Conservation (phyloP, 1,140 invertebrate genomes). For the Bemisia tabaci region DNA sequence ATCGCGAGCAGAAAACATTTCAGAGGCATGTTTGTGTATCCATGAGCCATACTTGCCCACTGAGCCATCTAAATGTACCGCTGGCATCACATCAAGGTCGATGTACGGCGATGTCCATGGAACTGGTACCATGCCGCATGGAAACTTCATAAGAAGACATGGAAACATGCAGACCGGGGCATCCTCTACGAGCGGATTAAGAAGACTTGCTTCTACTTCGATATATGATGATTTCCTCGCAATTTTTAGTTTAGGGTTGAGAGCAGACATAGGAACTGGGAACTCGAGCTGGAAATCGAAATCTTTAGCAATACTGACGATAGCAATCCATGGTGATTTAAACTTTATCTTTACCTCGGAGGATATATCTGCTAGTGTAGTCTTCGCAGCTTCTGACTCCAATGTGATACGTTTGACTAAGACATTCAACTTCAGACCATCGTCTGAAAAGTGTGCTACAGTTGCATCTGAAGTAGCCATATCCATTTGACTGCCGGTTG, state of each 20-base stretch:
- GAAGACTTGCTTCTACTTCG: background rate
- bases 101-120: background rate
- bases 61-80: too few species aligned
- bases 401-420: background rate
- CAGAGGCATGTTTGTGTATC: background rate
- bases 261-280: background rate
- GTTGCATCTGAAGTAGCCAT: background rate
- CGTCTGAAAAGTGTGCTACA: background rate
- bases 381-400: background rate
- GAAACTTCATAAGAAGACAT: background rate
- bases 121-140: background rate
- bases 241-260: background rate
- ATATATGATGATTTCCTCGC: background rate
- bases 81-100: background rate
- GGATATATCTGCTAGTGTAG: background rate
- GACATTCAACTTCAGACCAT: background rate
- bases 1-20: background rate
- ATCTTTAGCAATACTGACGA: background rate
- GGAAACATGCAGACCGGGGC: background rate
- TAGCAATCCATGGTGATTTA: background rate
- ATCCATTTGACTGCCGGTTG: background rate
- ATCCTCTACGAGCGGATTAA: background rate
- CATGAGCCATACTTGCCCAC: too few species aligned
- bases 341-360: background rate
- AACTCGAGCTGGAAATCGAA: background rate